Conservation (phyloP, 2,888 invertebrate genomes). For the Diarsia rubi region DNA sequence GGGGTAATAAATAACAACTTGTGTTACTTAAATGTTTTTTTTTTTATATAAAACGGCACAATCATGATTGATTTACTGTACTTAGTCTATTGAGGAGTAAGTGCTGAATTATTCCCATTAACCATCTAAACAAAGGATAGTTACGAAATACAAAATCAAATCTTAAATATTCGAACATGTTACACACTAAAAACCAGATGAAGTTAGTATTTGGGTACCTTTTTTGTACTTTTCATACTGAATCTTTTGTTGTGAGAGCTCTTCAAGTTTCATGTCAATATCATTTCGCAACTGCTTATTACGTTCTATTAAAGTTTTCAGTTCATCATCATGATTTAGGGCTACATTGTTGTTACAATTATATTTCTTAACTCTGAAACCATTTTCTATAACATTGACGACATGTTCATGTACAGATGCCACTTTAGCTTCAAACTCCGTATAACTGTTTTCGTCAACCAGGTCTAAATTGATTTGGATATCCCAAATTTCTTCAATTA, state of each 20-base stretch:
- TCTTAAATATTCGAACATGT: not conserved
- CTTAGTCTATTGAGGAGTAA: not conserved
- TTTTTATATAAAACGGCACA: not conserved
- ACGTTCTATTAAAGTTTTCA: slow-evolving; percentile 75
- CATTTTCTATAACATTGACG: slow-evolving; percentile 72
- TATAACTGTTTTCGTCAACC: slow-evolving; percentile 68
- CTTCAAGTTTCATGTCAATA: slow-evolving; percentile 78
- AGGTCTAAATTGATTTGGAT: slow-evolving; percentile 67
- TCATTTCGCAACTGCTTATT: slow-evolving; percentile 80
- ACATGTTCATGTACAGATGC: slow-evolving; percentile 68
- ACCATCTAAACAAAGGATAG: not conserved
- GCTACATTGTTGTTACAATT: slow-evolving; percentile 64
- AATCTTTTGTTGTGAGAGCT: slow-evolving; percentile 74
- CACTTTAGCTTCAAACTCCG: slow-evolving; percentile 72
- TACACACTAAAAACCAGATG: too few relatives aligned
- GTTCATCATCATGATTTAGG: slow-evolving; percentile 77
- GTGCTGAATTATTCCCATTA: not conserved
- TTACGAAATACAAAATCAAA: not conserved
- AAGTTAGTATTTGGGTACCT: slow-evolving; percentile 69
- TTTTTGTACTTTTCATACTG: slow-evolving; percentile 82
- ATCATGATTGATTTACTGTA: not conserved
- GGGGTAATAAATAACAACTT: not conserved
- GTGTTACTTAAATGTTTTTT: not conserved
- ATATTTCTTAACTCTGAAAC: slow-evolving; percentile 71
- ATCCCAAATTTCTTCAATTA: slow-evolving; percentile 77